Evolutionary conservation across 2,113 vertebrate species (phyloP).

Genomic region (Catharus minimus): DNA sequence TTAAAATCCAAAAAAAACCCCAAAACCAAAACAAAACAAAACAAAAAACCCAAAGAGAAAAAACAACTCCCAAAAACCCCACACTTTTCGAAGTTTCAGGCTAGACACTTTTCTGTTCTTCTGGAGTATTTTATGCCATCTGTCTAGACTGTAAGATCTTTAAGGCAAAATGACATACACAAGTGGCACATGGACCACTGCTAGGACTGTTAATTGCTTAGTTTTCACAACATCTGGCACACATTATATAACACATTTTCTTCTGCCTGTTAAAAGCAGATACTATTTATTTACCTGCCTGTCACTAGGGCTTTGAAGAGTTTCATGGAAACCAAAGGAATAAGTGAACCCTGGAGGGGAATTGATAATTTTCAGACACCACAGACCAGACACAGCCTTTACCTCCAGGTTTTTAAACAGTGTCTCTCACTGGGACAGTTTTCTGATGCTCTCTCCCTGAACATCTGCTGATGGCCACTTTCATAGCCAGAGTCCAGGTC

Average conservation of each 20-base stretch:
- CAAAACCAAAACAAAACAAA: not conserved
- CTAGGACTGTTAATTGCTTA: conserved; percentile 14
- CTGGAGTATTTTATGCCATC: conserved; percentile 3
- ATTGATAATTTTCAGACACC: not conserved
- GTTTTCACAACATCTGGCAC: conserved; percentile 30
- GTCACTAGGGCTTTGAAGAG: not conserved
- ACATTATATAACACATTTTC: not conserved
- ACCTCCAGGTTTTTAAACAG: not conserved
- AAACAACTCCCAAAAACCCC: too few species aligned
- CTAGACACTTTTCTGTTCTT: not conserved
- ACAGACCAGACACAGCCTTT: not conserved
- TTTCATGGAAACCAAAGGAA: not conserved
- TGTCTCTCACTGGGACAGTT: not conserved
- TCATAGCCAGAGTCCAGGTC: not conserved
- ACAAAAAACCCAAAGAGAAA: too few species aligned
- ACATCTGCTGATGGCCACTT: conserved; percentile 9
- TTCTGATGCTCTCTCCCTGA: not conserved
- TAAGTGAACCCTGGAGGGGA: not conserved
- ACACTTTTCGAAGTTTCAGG: not conserved
- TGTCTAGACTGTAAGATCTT: conserved; percentile 27
- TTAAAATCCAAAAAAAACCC: not conserved
- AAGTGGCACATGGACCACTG: not conserved
- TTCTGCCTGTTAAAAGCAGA: not conserved
- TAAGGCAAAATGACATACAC: not conserved
- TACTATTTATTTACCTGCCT: conserved; percentile 45